Conservation (phyloP, 2,113 vertebrate genomes). For the Grammomys dolichurus region DNA sequence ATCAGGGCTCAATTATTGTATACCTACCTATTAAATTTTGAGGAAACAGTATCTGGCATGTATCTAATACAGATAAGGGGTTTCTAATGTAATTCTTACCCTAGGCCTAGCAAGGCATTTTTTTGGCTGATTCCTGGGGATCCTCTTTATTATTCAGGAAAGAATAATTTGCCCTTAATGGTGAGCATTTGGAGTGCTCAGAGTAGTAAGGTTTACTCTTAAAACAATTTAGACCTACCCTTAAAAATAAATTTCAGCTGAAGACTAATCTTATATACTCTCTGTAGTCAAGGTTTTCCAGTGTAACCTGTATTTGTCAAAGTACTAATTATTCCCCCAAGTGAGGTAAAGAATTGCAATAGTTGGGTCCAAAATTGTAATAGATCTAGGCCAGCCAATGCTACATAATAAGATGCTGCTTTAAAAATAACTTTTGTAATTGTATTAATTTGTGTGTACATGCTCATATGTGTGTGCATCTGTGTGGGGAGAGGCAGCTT, state of each 20-base stretch:
- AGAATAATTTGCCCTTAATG: constrained; percentile 3
- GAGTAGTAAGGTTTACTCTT: constrained; percentile 26
- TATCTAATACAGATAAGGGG: neutral
- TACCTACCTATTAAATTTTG: constrained; percentile 18
- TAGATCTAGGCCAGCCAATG: neutral
- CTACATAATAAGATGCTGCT: neutral
- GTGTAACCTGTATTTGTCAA: neutral
- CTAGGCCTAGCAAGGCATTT: neutral
- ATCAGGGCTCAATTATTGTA: constrained; percentile 31
- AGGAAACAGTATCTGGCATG: neutral
- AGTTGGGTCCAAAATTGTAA: neutral
- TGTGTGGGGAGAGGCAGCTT: neutral
- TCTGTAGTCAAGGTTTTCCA: constrained; percentile 32
- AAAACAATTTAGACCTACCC: constrained; percentile 52
- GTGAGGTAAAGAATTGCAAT: constrained; percentile 13
- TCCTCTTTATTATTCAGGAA: constrained; percentile 27
- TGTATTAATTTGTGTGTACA: neutral
- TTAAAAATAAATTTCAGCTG: neutral
- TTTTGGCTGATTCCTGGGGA: neutral
- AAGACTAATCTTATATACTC: neutral
- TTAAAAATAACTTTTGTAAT: neutral
- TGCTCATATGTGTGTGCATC: neutral
- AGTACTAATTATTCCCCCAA: constrained; percentile 17
- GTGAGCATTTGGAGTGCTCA: neutral
- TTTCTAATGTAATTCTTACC: neutral